Base-by-base conservation (phyloP, 64 coral and sea anemone species). In the Montipora foliosa region DNA sequence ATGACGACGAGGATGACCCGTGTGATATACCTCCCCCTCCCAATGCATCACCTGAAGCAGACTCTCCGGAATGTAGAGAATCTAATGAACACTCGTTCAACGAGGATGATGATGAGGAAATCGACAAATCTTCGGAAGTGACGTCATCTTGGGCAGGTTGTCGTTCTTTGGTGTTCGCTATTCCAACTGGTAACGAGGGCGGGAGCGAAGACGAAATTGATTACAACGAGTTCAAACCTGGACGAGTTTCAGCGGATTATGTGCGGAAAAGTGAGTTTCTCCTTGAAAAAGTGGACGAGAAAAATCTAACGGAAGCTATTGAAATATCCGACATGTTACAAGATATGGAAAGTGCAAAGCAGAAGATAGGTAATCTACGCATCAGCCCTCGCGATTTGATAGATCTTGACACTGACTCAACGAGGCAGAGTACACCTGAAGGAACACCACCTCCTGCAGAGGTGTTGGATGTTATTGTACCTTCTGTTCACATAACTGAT, bases 281-380 rank as follows among this genome's bases (percentile, higher is more conserved):
- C 12, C 84, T 93, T 19, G 48, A 87, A 20, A 76, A 93, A 58
- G 21, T 93, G 37, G 24, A 59, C 12, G 47, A 45, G n/a, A 93
- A 81, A 45, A 85, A 80, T 52, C 80, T 79, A 80, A 20, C 76
- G 48, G 92, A 93, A 69, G 51, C 57, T 59, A 76, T 69, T 79
- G 92, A 88, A 74, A 76, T 93, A 68, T 72, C 92, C 14, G 92
- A 87, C 47, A 81, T 93, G 92, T 58, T 93, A 4, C 12, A n/a
- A 21, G 84, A 93, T 19, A 81, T 93, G 84, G 59, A 77, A 21
- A 70, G 6, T 7, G 62, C 80, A 12, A 71, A 88, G 77, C 45
- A 69, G 16, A 79, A 74, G 25, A 58, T 93, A 5, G 49, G 62
- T 20, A 13, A 71, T 20, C 47, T 86, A 14, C 82, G n/a, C n/a